Evolutionary conservation across 2,888 invertebrate genomes (phyloP), one percentile per base, ranked within the genome.

Genomic region (Zonitis immaculata): DNA sequence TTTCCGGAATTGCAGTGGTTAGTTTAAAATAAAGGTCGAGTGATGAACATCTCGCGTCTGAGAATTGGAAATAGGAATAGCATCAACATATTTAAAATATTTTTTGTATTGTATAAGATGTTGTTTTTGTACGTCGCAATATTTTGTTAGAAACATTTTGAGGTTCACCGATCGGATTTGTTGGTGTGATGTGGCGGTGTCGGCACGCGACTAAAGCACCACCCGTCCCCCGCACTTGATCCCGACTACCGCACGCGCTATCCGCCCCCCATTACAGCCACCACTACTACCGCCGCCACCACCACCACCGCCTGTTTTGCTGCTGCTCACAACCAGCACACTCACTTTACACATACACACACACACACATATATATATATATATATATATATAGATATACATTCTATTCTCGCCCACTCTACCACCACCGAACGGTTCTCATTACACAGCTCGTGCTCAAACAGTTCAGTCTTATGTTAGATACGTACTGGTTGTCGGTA

Each of bases 151-250:
- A 16, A 60, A 69, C 65, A 65, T 65, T 70, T 73, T 72, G 65
- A 62, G 44, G 47, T 47, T 48, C 68, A 47, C 72, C 52, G 69
- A 47, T 60, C 58, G 66, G 65, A 66, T 69, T 68, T 67, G 68
- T 63, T 69, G 72, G 74, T 73, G 75, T 74, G 74, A 73, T 74
- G 74, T 74, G 74, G 74, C 71, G 73, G 75, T 75, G 75, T 75
- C 75, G 75, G 75, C 75, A 76, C 75, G 75, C 75, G 75, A 76
- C 75, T 72, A 73, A 74, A 73, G 70, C 71, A 65, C 63, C 65
- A 56, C 63, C 66, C 63, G 61, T 65, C 67, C 65, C 61, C 63
- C 62, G 61, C 63, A 59, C 68, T 62, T 49, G 62, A 63, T 61
- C 64, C 65, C 66, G 58, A 64, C 64, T 64, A 66, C 68, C 66